A percentile compares a stretch with the other conserved stretches of the same genome.
Evolutionary conservation across 2,797 vertebrate genomes (phyloP).

Genomic region (Pseudochirops corinnae): DNA sequence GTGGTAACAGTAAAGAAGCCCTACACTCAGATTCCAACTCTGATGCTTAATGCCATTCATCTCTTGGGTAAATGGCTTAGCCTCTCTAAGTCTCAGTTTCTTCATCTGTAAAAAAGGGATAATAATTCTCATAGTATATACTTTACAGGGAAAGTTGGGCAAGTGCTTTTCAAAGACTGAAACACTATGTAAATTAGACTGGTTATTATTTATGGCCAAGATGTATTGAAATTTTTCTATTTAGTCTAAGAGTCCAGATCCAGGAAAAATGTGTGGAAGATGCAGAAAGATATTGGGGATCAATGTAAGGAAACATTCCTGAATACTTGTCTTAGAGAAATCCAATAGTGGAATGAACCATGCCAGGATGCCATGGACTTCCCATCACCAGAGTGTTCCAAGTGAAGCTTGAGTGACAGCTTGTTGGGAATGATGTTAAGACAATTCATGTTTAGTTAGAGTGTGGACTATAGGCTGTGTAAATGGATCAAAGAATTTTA

Average conservation of each 20-base stretch:
- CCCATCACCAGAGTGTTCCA: background rate
- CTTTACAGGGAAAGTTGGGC: background rate
- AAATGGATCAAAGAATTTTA: background rate
- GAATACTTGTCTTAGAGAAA: background rate
- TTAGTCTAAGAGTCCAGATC: background rate
- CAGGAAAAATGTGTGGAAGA: background rate
- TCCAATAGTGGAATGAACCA: background rate
- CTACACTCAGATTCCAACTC: background rate
- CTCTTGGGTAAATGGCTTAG: background rate
- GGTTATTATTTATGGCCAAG: background rate
- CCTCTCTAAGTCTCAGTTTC: background rate
- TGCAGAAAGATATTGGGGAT: background rate
- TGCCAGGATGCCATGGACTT: background rate
- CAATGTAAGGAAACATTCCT: background rate
- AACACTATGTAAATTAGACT: background rate
- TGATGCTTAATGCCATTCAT: background rate
- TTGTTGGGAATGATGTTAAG: background rate
- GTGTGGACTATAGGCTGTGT: background rate
- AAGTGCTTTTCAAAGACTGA: background rate
- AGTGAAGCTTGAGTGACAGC: background rate
- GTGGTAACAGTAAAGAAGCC: background rate
- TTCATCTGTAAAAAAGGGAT: background rate
- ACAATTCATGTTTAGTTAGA: background rate
- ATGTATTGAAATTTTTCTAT: background rate
- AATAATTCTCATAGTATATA: background rate